phyloP scores from a whole-genome alignment of 2,888 invertebrate genomes.

The Thyatira batis region DNA sequence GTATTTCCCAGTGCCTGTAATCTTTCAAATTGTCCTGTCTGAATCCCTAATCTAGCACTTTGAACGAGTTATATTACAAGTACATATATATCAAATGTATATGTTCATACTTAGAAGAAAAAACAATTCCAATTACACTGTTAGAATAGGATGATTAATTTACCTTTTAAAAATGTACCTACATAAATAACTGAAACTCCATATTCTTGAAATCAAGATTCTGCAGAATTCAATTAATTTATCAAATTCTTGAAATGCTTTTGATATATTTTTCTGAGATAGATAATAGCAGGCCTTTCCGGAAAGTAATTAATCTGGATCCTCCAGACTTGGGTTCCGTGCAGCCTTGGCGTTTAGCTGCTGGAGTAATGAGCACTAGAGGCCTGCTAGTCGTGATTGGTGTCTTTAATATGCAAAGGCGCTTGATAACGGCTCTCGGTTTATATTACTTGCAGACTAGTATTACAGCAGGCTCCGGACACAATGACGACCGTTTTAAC shows the following conservation, averaged over 20 bases:
- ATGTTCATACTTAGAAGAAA: too few relatives aligned
- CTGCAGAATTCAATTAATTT: too few relatives aligned
- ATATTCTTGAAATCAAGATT: too few relatives aligned
- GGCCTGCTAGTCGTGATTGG: constrained; percentile 50
- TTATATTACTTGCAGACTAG: constrained; percentile 15
- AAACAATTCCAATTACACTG: too few relatives aligned
- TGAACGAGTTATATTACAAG: too few relatives aligned
- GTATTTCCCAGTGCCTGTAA: constrained; percentile 19
- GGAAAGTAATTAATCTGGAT: constrained; percentile 60
- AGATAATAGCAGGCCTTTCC: constrained; percentile 31
- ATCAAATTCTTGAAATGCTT: background rate
- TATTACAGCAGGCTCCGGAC: background rate
- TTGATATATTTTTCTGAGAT: constrained; percentile 12
- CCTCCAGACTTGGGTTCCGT: constrained; percentile 23
- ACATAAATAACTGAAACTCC: too few relatives aligned
- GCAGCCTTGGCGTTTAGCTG: constrained; percentile 37
- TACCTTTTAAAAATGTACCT: too few relatives aligned
- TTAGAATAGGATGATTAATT: too few relatives aligned
- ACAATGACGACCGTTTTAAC: constrained; percentile 13
- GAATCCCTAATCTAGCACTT: too few relatives aligned
- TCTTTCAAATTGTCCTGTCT: constrained; percentile 12
- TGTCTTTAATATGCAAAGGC: constrained; percentile 62
- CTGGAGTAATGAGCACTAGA: constrained; percentile 50
- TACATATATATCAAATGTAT: too few relatives aligned
- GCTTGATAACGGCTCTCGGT: constrained; percentile 25